phyloP scores from a whole-genome alignment of 2,113 vertebrate species.

The Peucedramus taeniatus region DNA sequence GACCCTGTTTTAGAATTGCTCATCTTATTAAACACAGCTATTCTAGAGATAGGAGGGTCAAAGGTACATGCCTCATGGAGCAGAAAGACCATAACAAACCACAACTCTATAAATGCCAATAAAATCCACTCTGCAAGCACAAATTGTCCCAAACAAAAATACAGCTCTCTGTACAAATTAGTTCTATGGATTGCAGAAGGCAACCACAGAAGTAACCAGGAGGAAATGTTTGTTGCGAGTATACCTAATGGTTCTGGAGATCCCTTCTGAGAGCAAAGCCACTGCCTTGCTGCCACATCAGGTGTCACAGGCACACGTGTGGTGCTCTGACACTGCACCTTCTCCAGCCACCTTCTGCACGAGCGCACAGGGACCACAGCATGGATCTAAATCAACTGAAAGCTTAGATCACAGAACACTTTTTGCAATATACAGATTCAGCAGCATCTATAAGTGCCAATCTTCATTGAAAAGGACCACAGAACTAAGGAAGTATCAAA shows the following conservation, averaged over 20 bases:
- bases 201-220: background rate
- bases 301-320: fast-evolving
- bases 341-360: background rate
- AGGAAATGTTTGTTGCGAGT: background rate
- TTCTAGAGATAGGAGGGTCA: background rate
- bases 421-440: background rate
- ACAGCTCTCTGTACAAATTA: background rate
- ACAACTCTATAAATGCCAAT: fast-evolving
- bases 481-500: background rate
- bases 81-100: background rate
- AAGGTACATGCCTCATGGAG: background rate
- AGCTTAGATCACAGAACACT: background rate
- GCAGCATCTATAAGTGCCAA: background rate
- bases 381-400: fast-evolving
- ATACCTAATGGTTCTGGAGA: background rate
- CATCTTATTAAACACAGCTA: background rate
- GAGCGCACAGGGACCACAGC: fast-evolving
- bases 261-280: background rate
- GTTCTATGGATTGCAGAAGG: background rate
- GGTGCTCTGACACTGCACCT: background rate
- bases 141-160: background rate
- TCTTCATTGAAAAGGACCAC: background rate
- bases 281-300: background rate
- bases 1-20: background rate
- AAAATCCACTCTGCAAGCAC: background rate